Conservation (phyloP, 2,888 invertebrate genomes). For the Scaptomyza parva region DNA sequence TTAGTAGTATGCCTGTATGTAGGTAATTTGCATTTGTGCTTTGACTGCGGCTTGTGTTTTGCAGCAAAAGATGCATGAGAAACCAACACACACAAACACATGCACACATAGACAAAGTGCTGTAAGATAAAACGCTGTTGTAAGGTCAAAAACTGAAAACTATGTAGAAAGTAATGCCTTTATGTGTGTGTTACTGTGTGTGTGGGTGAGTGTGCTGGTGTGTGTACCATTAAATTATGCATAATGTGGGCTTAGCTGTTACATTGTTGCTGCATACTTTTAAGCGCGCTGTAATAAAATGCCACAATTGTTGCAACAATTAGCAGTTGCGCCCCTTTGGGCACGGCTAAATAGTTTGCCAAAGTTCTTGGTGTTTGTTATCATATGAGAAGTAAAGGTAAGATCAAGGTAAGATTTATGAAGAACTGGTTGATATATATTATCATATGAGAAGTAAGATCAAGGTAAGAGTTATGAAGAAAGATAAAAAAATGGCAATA, state of each 20-base stretch:
- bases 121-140: slow-evolving; percentile 30
- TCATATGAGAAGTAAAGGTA: not conserved
- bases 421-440: no score
- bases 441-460: no score
- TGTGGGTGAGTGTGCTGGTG: not conserved
- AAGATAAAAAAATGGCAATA: no score
- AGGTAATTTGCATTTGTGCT: slow-evolving; percentile 57
- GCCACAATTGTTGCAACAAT: slow-evolving; percentile 25
- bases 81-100: slow-evolving; percentile 5
- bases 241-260: slow-evolving; percentile 9
- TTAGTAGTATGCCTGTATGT: slow-evolving; percentile 21
- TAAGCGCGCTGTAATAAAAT: slow-evolving; percentile 19
- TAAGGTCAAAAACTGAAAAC: slow-evolving; percentile 43
- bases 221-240: slow-evolving; percentile 10
- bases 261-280: slow-evolving; percentile 34
- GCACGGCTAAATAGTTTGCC: slow-evolving; percentile 2
- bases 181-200: not conserved
- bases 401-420: no score
- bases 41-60: slow-evolving; percentile 22
- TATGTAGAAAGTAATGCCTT: slow-evolving; percentile 25
- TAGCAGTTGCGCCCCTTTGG: slow-evolving; percentile 9
- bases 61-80: slow-evolving; percentile 21
- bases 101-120: not conserved
- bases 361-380: not conserved
- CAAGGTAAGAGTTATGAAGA: no score